Evolutionary conservation across 1,140 invertebrate species (phyloP), one percentile per base, ranked within the genome.

Genomic region (Macrocentrus cingulum): DNA sequence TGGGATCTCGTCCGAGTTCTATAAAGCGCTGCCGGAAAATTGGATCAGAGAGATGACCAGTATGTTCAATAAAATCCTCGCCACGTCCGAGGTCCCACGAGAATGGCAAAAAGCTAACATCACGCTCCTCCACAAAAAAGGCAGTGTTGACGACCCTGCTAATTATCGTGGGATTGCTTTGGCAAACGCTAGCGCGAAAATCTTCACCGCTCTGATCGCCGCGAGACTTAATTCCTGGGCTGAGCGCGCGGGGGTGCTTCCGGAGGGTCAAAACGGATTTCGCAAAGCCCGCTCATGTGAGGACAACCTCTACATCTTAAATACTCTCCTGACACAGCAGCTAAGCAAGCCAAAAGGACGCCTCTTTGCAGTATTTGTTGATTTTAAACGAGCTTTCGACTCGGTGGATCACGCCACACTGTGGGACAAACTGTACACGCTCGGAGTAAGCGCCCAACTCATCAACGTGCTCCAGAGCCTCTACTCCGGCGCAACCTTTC

Each of bases 121-220:
- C 11, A 57, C 19, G 15, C 59, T 63, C 52, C 16, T 66, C 6
- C 55, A 54, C 25, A 60, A 66, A 48, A 67, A 65, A 56, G 63
- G 59, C 8, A 52, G 61, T 11, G 18, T 34, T 13, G 16, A 16
- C 1, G 39, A 60, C 6, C 57, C 61, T 5, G 42, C 25, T 4
- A 67, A 65, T 18, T 65, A 67, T 16, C 61, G 63, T 48, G 57
- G 63, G 0, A 63, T 67, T 19, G 61, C 66, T 7, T 41, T 67
- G 2, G 56, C 56, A 1, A 68, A 68, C 22, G 20, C 44, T 0
- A 51, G 62, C 1, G 22, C 50, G 1, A 66, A 66, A 25, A 50
- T 66, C 7, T 66, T 66, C 16, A 66, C 66, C 0, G 25, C 62
- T 2, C 29, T 66, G 29, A 19, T 66, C 2, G 32, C 59, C 0